Evolutionary conservation across 2,888 invertebrate genomes (phyloP).

Genomic region (Iselma pallidipennis): DNA sequence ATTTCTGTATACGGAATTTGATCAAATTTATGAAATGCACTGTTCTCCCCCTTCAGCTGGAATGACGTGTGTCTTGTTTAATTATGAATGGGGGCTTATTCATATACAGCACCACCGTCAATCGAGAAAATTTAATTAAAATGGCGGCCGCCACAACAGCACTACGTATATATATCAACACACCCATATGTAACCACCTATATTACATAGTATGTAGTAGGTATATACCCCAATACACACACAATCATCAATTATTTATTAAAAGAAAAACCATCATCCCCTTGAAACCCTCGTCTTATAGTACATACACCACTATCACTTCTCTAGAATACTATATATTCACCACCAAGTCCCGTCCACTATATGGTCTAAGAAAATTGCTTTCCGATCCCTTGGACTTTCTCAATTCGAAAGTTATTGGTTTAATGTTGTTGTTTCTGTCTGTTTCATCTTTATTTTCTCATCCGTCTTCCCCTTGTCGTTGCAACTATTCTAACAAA

Average conservation of each 20-base stretch:
- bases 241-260: background rate
- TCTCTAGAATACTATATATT: background rate
- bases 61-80: slow-evolving; percentile 50
- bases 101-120: slow-evolving; percentile 42
- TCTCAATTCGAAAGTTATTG: slow-evolving; percentile 15
- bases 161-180: background rate
- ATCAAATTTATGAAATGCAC: slow-evolving; percentile 43
- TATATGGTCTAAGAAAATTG: slow-evolving; percentile 39
- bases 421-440: background rate
- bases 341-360: slow-evolving; percentile 23
- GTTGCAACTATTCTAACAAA: background rate
- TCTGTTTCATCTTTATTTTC: background rate
- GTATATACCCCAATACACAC: no score
- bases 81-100: slow-evolving; percentile 48
- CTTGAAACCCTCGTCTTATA: slow-evolving; percentile 3
- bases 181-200: background rate
- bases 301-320: slow-evolving; percentile 3
- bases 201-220: no score
- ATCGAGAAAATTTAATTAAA: slow-evolving; percentile 51
- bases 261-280: slow-evolving; percentile 9
- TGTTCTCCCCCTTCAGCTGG: slow-evolving; percentile 37
- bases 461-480: background rate
- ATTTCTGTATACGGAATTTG: slow-evolving; percentile 4
- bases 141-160: slow-evolving; percentile 33
- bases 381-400: slow-evolving; percentile 43